Base-by-base conservation (phyloP, 1,140 invertebrate species). In the Diuraphis noxia region DNA sequence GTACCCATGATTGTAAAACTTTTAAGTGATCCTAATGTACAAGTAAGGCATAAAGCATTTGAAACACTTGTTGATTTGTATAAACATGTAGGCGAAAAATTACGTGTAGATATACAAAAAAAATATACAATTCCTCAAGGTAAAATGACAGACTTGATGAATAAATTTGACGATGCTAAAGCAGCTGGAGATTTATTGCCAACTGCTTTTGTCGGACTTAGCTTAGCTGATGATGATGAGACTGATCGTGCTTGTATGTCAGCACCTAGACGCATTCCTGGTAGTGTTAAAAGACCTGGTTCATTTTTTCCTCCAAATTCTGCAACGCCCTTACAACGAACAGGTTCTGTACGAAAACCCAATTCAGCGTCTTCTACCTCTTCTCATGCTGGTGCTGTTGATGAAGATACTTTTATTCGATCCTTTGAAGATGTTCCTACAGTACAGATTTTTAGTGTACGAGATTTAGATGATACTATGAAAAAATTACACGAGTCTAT, bases 21-120 rank as follows among this genome's bases (percentile, higher is more conserved):
- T 90, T 94, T 98, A n/a, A 96, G 97, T 2, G 98, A 99, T 95
- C 97, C 97, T n/a, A 97, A 96, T 92, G 95, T 96, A 34, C 96
- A 97, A 92, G 98, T 98, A 52, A 94, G 98, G 49, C 98, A 99
- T 93, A 96, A 97, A 30, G 97, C 98, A 8, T 95, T 98, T 93
- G 96, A 96, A 93, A 97, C 98, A 10, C 93, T 99, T 77, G 96
- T 98, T 36, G 97, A 98, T 93, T 96, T 99, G 43, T 99, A 99
- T 94, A 96, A 97, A 93, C 98, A 99, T 94, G 97, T 99, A 87
- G 98, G 98, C 92, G 98, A 99, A 93, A 96, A 96, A 94, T 94
- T 99, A 84, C 94, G 98, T 92, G 94, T 95, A 82, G 98, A 99
- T 94, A 94, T 99, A 88, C 95, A 96, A 93, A 96, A 96, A 93